These are phyloP conservation scores for Ctena decussata DNA, from an alignment of 2,888 invertebrate species.

Conservation along the genomic window DNA sequence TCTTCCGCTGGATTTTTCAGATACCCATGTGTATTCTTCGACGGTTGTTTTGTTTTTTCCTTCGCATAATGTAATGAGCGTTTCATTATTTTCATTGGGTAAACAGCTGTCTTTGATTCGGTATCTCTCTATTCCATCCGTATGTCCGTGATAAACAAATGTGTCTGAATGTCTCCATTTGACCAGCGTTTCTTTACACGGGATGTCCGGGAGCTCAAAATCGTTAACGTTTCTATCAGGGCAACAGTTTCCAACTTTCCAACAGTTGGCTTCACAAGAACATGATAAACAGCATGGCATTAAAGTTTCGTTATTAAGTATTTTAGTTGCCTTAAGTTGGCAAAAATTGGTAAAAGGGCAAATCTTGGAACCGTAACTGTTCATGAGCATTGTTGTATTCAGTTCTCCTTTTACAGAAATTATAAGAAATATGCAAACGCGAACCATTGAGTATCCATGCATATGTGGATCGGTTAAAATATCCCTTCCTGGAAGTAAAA, in stretches of 20 bases:
- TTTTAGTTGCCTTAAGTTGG: neutral
- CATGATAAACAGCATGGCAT: neutral
- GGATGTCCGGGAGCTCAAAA: neutral
- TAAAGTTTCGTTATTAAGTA: neutral
- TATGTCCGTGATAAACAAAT: neutral
- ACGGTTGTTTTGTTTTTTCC: neutral
- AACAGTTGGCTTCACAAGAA: neutral
- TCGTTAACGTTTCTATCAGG: neutral
- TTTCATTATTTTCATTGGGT: too few species aligned
- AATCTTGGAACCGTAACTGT: too few species aligned
- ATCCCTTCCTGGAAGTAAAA: too few species aligned
- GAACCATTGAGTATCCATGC: too few species aligned
- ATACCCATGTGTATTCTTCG: neutral
- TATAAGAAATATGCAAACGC: too few species aligned
- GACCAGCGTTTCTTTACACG: neutral
- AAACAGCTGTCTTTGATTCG: neutral
- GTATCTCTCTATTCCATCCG: neutral
- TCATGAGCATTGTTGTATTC: too few species aligned
- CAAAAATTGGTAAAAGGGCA: neutral
- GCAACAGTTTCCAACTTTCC: too few species aligned
- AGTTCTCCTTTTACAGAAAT: too few species aligned
- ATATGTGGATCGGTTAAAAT: too few species aligned
- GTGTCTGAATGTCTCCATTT: neutral
- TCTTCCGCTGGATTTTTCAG: too few species aligned
- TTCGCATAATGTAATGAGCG: too few species aligned